Conservation (phyloP, 2,797 vertebrate species). For the Leptoclinus maculatus region DNA sequence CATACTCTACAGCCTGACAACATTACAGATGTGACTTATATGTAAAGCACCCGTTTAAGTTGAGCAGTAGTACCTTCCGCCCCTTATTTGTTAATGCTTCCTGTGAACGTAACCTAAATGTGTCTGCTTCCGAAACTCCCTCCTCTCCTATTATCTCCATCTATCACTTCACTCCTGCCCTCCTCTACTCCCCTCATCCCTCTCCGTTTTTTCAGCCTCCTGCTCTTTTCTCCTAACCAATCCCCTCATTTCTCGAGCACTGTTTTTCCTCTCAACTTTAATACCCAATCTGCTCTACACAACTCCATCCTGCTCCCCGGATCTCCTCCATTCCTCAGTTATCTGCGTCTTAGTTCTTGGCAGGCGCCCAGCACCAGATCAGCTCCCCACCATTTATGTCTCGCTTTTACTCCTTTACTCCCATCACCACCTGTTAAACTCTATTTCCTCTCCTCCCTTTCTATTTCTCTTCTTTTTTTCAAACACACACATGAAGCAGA, state of each 20-base stretch:
- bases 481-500: constrained; percentile 11
- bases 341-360: constrained; percentile 46
- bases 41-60: background rate
- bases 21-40: background rate
- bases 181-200: constrained; percentile 40
- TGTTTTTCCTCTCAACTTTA: constrained; percentile 45
- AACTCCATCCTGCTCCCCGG: constrained; percentile 45
- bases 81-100: constrained; percentile 32
- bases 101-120: constrained; percentile 58
- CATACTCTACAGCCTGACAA: background rate
- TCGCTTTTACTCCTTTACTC: constrained; percentile 37
- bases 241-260: constrained; percentile 37
- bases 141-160: constrained; percentile 28
- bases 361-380: constrained; percentile 48
- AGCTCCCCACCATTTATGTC: constrained; percentile 24
- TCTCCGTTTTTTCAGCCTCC: constrained; percentile 17
- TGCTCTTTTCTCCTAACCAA: constrained; percentile 35
- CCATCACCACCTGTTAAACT: constrained; percentile 59
- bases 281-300: constrained; percentile 56
- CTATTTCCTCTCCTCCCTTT: constrained; percentile 9
- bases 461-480: constrained; percentile 7
- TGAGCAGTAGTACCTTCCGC: background rate
- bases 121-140: constrained; percentile 32
- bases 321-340: constrained; percentile 39
- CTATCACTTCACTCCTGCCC: constrained; percentile 33